Percentiles rank a stretch among this genome's conserved stretches.
phyloP scores from a whole-genome alignment of 2,797 vertebrate species.

The Parauchenoglanis ngamensis region DNA sequence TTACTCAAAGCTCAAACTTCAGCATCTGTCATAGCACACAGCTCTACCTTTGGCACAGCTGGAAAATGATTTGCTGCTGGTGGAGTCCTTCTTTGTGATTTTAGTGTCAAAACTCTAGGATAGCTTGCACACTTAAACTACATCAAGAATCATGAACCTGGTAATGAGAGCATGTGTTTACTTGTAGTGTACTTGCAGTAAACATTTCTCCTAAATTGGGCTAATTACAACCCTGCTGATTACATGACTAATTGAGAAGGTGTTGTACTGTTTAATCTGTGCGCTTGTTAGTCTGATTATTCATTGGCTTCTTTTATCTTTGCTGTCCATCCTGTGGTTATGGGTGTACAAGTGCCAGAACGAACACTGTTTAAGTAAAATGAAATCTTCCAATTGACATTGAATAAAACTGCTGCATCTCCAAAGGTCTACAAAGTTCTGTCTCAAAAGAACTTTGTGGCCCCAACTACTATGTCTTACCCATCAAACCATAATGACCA shows the following conservation, averaged over 20 bases:
- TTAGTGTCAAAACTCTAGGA: slow-evolving; percentile 20
- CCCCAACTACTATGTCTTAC: background rate
- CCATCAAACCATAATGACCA: slow-evolving; percentile 40
- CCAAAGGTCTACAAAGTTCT: slow-evolving; percentile 7
- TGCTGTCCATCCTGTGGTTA: slow-evolving; percentile 21
- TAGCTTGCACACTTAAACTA: slow-evolving; percentile 39
- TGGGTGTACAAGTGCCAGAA: slow-evolving; percentile 12
- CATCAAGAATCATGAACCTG: slow-evolving; percentile 55
- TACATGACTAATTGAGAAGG: slow-evolving; percentile 50
- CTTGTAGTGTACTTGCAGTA: slow-evolving; percentile 36
- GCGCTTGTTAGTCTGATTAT: slow-evolving; percentile 48
- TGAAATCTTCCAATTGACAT: background rate
- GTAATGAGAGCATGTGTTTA: slow-evolving; percentile 44
- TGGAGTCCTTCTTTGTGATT: background rate
- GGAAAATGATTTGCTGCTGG: background rate
- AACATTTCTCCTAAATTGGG: slow-evolving; percentile 34
- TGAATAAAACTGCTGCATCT: background rate
- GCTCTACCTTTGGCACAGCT: background rate
- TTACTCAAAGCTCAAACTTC: slow-evolving; percentile 24
- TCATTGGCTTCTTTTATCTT: slow-evolving; percentile 45
- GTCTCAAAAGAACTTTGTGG: slow-evolving; percentile 24
- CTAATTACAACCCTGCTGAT: slow-evolving; percentile 55
- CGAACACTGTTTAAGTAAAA: background rate
- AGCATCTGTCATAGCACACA: slow-evolving; percentile 16
- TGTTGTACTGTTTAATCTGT: slow-evolving; percentile 50